Evolutionary conservation across 2,888 invertebrate genomes (phyloP), one percentile per base, ranked within the genome.

Genomic region (Xylophagus ater): DNA sequence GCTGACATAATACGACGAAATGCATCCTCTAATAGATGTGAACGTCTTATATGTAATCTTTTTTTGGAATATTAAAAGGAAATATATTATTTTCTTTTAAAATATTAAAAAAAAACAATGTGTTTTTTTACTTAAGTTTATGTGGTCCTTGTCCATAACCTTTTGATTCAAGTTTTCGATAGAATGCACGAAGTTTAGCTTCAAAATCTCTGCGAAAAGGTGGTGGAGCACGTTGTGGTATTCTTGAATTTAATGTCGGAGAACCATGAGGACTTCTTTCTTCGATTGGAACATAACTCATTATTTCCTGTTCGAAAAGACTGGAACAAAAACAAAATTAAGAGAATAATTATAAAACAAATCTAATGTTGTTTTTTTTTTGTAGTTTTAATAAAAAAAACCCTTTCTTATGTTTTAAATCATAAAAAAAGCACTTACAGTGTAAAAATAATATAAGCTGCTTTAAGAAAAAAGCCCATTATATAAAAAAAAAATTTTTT

Each of bases 61-160:
- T 24, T 13, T 19, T 38, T 23, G 17, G 21, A 38, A 20, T 26
- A 14, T 28, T 29, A 15, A 21, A 25, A 20, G 14, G 32, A 21
- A 39, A 34, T 8, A 23, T 40, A 17, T 38, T 25, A 31, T 20
- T 15, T 14, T 12, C 15, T 13, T 12, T 17, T 12, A 25, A 33
- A 1, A 4, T 13, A 31, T 4, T 13, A 7, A 32, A 4, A n/a
- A 3, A 29, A 29, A 12, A 12, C 7, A 7, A 29, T 9, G 7
- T 15, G 30, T 28, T 1, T 7, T 10, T n/a, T 13, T 61, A 94
- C 93, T 92, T 94, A 51, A 96, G 74, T 67, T 96, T 96, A 45
- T 89, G 87, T 9, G 96, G 96, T 5, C 96, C 96, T 65, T 94
- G 94, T 1, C 94, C 96, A 53, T 89, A 94, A 35, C 96, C 94